Percentiles rank a stretch among this genome's conserved stretches.
Evolutionary conservation across 2,113 vertebrate genomes (phyloP).

Genomic region (Chionodraco myersi): DNA sequence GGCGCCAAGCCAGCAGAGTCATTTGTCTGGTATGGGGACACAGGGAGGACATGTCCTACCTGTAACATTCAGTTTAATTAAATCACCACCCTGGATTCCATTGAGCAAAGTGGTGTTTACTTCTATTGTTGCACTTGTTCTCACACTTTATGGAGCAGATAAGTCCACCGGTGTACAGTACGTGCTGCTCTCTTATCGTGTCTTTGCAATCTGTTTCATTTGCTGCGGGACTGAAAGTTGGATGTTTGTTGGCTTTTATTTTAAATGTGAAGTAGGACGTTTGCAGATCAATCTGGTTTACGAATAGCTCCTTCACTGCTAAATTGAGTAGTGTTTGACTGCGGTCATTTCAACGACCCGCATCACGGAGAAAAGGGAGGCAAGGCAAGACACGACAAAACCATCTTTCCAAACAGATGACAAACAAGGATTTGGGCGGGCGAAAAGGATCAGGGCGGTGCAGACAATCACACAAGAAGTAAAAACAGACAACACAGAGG

Average conservation of each 20-base stretch:
- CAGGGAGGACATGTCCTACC: constrained; percentile 67
- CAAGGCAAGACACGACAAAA: too few species aligned
- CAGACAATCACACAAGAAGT: too few species aligned
- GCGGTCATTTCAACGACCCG: too few species aligned
- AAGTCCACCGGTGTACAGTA: constrained; percentile 40
- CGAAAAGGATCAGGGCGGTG: too few species aligned
- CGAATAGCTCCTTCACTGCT: too few species aligned
- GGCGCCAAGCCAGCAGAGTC: constrained; percentile 74
- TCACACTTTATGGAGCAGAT: constrained; percentile 54
- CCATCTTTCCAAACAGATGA: too few species aligned
- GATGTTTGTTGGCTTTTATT: constrained; percentile 9
- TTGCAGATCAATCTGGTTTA: too few species aligned
- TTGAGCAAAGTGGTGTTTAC: constrained; percentile 53
- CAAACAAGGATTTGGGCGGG: too few species aligned
- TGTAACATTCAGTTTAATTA: constrained; percentile 73
- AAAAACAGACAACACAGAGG: too few species aligned
- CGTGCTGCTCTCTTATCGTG: constrained; percentile 23
- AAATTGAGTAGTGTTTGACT: too few species aligned
- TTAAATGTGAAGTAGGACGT: not conserved
- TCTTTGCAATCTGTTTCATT: constrained; percentile 53
- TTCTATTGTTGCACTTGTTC: constrained; percentile 51
- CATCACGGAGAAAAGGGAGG: too few species aligned
- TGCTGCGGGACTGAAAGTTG: constrained; percentile 14
- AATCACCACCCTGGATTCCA: constrained; percentile 57
- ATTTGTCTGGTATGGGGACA: constrained; percentile 65